Base-by-base conservation (phyloP, 2,888 invertebrate species). In the Heliconius cydno region DNA sequence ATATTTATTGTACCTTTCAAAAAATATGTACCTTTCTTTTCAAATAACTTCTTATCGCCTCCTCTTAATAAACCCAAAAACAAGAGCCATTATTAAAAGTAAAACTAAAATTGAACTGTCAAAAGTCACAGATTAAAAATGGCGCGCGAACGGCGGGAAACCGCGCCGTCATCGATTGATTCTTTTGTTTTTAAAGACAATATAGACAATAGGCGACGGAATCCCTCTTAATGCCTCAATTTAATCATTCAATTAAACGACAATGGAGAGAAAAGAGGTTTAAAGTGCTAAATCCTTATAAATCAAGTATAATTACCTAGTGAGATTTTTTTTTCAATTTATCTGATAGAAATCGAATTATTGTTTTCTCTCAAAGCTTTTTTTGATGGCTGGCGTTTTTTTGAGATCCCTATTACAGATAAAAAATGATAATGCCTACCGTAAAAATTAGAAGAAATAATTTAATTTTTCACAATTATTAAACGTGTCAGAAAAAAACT, bases 211-310 rank as follows among this genome's bases (percentile, higher is more conserved):
- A 85, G 87, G 79, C 85, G 82, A 83, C 85, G 84, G 85, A 86
- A 85, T 83, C 86, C 83, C 84, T 81, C 85, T 87, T 87, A 89
- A 90, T 87, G 86, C 88, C 87, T 84, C 90, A 91, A 92, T 92
- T 92, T 92, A 89, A 91, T 92, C 93, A 90, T 92, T 91, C 93
- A 92, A 93, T 94, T 94, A 91, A 91, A 89, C 90, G 86, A 87
- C 90, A 93, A 92, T 91, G 86, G 89, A 89, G 89, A 90, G 91
- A 92, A 94, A 93, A 92, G 93, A 93, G 94, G 92, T 92, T 92
- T 92, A 91, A 86, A 90, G 86, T 88, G 89, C 83, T 87, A 90
- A 90, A 89, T 89, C 88, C 88, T 84, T 86, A 93, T 93, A 93
- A 94, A 94, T 94, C 94, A 94, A 88, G 88, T 86, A 88, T 91